phyloP scores from a whole-genome alignment of 2,888 invertebrate species.

The Helobdella robusta region DNA sequence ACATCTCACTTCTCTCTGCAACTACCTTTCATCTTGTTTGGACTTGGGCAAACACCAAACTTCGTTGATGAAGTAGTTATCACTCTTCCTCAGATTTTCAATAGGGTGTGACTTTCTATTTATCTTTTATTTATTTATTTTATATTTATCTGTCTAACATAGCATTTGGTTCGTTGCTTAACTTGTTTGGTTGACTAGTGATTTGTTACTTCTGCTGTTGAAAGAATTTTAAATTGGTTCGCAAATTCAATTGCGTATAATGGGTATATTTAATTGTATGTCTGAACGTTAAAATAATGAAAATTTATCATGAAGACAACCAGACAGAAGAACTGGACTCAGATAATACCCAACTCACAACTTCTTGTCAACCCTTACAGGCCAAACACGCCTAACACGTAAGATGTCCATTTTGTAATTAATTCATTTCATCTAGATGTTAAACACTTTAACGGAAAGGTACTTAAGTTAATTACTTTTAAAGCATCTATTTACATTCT shows the following conservation, averaged over 20 bases:
- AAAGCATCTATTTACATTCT: no score
- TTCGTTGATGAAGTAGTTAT: conserved; percentile 83
- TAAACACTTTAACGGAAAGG: neutral
- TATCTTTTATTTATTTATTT: neutral
- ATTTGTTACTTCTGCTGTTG: no score
- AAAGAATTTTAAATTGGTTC: no score
- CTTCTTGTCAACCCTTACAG: conserved; percentile 83
- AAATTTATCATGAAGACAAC: neutral
- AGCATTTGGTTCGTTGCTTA: no score
- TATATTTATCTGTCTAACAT: neutral
- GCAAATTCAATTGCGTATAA: no score
- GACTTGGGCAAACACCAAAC: conserved; percentile 92
- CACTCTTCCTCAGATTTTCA: conserved; percentile 52
- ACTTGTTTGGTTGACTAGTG: no score
- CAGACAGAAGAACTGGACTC: conserved; percentile 60
- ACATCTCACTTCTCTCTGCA: conserved; percentile 86
- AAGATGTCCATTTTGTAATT: conserved; percentile 30
- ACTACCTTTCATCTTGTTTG: conserved; percentile 87
- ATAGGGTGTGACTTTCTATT: neutral
- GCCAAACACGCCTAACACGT: conserved; percentile 59
- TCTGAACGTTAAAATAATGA: neutral
- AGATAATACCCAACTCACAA: conserved; percentile 93
- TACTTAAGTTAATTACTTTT: no score
- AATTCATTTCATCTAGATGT: neutral
- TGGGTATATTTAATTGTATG: no score